These are phyloP conservation scores for Synaphobranchus kaupii DNA, from an alignment of 2,797 vertebrate species.

Conservation along the genomic window DNA sequence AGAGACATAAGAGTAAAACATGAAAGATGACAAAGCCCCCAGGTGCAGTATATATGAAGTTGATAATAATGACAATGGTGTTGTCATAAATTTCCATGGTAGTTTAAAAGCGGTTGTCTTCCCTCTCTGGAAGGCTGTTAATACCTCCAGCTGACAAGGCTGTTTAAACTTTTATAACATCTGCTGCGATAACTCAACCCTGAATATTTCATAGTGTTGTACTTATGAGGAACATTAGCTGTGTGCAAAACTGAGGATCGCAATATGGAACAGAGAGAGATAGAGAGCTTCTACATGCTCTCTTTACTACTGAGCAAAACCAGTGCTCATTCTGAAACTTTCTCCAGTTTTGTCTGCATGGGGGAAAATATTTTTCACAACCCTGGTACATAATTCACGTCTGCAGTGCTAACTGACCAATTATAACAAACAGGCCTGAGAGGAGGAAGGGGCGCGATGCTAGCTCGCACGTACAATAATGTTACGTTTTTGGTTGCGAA, in stretches of 20 bases:
- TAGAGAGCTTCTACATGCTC: not conserved
- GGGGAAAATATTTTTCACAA: not conserved
- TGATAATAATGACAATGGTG: slow-evolving; percentile 46
- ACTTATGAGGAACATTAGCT: slow-evolving; percentile 60
- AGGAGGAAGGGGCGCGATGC: not conserved
- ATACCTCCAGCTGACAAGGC: slow-evolving; percentile 45
- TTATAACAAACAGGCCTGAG: not conserved
- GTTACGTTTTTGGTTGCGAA: not conserved
- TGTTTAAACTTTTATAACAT: slow-evolving; percentile 75
- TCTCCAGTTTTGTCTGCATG: not conserved
- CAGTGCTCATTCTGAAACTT: not conserved
- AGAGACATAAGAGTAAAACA: not conserved
- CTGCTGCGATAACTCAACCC: slow-evolving; percentile 64
- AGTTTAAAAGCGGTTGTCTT: slow-evolving; percentile 8
- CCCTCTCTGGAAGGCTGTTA: slow-evolving; percentile 41
- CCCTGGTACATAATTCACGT: not conserved
- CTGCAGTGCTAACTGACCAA: not conserved
- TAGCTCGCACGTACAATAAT: not conserved
- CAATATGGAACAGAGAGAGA: not conserved
- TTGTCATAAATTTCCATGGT: slow-evolving; percentile 46
- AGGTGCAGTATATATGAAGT: slow-evolving; percentile 2
- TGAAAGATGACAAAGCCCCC: not conserved
- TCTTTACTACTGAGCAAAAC: not conserved
- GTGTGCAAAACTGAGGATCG: slow-evolving; percentile 37
- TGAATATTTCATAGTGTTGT: slow-evolving; percentile 78